Base-by-base conservation (phyloP, 2,113 vertebrate species). In the Brachypodius melanocephalos region DNA sequence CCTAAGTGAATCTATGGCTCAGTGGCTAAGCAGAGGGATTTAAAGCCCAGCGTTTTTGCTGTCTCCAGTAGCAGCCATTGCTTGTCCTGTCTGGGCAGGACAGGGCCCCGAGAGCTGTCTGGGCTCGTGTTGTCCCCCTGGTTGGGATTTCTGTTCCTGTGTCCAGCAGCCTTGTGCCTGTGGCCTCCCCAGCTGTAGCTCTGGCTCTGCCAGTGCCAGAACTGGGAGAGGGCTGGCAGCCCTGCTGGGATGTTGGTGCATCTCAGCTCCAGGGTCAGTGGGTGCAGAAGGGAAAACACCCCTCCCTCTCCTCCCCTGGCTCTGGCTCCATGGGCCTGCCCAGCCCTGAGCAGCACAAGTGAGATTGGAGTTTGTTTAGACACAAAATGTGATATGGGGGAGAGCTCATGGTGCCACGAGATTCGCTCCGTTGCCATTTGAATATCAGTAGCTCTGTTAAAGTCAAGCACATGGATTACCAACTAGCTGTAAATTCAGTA, bases 291-390 rank as follows among this genome's bases (percentile, higher is more conserved):
- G 45, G 32, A 59, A 3, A 38, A 38, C 38, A 38, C 10, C 18
- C 13, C 2, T 55, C 13, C 16, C 12, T 52, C 9, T 28, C 4
- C 19, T 34, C 8, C 9, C 14, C 15, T 59, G 21, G 7, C 7
- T 28, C 31, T 5, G 1, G 25, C 46, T 34, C 54, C 14, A 3
- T 3, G 31, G n/a, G 14, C 8, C n/a, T 48, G 7, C 15, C 25
- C 34, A 15, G 7, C 9, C 34, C 66, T 25, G 49, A 17, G 10
- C 46, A 4, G 3, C 45, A 26, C 24, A 11, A 4, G 6, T 17
- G 12, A 4, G 10, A 2, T 0, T 26, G 17, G 14, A 26, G 1
- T 0, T 57, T 9, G 4, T 40, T 38, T 20, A 14, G 8, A 31
- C 36, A n/a, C 62, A 68, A 31, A 46, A 49, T 4, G 7, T 5